phyloP scores from a whole-genome alignment of 2,888 invertebrate genomes.

The Blera fallax region DNA sequence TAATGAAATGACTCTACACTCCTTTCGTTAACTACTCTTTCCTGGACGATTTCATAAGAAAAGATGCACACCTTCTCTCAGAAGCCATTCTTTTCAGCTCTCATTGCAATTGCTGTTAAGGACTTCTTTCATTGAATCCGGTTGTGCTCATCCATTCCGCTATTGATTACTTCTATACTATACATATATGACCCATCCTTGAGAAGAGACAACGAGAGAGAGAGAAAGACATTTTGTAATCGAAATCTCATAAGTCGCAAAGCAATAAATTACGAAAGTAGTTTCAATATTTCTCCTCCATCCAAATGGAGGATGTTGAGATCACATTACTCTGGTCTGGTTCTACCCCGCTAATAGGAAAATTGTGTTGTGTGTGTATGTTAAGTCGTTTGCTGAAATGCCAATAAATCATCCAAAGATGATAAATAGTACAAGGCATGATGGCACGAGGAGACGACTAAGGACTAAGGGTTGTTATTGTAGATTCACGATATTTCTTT shows the following conservation, averaged over 20 bases:
- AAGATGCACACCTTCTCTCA: not conserved
- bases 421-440: constrained; percentile 59
- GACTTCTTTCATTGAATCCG: not conserved
- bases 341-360: constrained; percentile 46
- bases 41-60: not conserved
- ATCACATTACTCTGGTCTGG: constrained; percentile 20
- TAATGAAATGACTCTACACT: too few species aligned
- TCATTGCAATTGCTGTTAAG: not conserved
- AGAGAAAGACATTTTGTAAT: constrained; percentile 40
- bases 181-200: not conserved
- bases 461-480: constrained; percentile 19
- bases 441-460: not conserved
- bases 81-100: not conserved
- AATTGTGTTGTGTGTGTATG: constrained; percentile 56
- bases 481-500: constrained; percentile 16
- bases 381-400: constrained; percentile 55
- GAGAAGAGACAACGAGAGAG: not conserved
- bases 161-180: constrained; percentile 5
- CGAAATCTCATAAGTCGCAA: constrained; percentile 57
- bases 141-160: not conserved
- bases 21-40: not conserved
- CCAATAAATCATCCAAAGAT: constrained; percentile 68
- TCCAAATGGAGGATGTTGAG: constrained; percentile 3
- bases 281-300: constrained; percentile 38
- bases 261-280: constrained; percentile 52